These are phyloP conservation scores for Pogona vitticeps DNA, from an alignment of 2,113 vertebrate species.

Conservation along the genomic window DNA sequence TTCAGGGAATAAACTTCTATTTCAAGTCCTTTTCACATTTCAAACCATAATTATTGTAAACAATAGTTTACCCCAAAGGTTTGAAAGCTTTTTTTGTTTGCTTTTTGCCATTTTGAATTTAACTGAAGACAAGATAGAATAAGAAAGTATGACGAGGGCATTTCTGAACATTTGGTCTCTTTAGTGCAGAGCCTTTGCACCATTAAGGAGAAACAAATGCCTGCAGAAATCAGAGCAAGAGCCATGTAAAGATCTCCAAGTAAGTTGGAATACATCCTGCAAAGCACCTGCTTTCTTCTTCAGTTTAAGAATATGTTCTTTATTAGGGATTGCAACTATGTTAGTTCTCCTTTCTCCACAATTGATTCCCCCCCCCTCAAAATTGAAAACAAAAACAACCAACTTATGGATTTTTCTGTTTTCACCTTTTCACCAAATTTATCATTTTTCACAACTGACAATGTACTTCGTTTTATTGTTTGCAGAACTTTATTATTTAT, in stretches of 20 bases:
- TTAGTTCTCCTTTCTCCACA: not conserved
- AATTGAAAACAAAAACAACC: too few relatives aligned
- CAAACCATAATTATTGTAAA: not conserved
- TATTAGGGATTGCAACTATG: too few relatives aligned
- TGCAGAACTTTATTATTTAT: too few relatives aligned
- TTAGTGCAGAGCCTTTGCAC: not conserved
- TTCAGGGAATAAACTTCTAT: conserved; percentile 59
- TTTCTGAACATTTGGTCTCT: not conserved
- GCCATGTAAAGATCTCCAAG: not conserved
- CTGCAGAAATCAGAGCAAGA: not conserved
- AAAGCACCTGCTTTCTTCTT: not conserved
- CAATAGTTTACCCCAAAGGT: too few relatives aligned
- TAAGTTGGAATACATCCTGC: not conserved
- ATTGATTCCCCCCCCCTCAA: too few relatives aligned
- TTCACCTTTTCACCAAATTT: too few relatives aligned
- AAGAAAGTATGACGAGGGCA: not conserved
- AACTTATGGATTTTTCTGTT: too few relatives aligned
- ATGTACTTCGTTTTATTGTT: too few relatives aligned
- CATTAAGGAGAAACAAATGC: not conserved
- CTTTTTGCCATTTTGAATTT: not conserved
- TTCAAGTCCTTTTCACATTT: conserved; percentile 43
- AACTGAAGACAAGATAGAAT: not conserved
- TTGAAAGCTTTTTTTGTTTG: too few relatives aligned
- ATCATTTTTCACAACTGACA: too few relatives aligned
- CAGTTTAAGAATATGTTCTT: too few relatives aligned